These are phyloP conservation scores for Dendrocincla fuliginosa DNA, from an alignment of 2,797 vertebrate species.

Conservation along the genomic window DNA sequence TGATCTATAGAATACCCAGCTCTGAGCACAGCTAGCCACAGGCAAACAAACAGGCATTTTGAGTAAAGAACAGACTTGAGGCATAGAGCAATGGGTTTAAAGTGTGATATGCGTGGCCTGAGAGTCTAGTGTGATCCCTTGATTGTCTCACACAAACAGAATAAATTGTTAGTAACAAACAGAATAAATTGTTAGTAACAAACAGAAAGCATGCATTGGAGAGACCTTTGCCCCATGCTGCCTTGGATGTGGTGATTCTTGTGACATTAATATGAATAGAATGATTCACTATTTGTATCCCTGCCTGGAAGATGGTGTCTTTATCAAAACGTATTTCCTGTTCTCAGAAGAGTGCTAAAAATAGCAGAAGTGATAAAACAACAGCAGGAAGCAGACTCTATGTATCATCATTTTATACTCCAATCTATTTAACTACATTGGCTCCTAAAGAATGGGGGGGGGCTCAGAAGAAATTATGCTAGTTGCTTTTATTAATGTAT, in stretches of 20 bases:
- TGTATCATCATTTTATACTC: not conserved
- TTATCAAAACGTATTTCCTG: slow-evolving; percentile 23
- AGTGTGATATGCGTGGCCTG: not conserved
- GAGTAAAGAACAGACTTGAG: not conserved
- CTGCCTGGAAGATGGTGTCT: not conserved
- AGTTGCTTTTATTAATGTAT: not conserved
- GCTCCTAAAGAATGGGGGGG: not conserved
- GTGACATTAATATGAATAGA: not conserved
- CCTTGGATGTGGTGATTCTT: not conserved
- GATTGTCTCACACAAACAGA: not conserved
- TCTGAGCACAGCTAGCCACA: not conserved
- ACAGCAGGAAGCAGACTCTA: not conserved
- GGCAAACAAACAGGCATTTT: not conserved
- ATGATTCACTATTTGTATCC: not conserved
- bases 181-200: not conserved
- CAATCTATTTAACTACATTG: not conserved
- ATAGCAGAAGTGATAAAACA: not conserved
- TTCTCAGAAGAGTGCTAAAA: slow-evolving; percentile 31
- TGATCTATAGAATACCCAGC: not conserved
- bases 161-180: no score
- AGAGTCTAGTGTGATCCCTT: not conserved
- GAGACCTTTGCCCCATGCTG: not conserved
- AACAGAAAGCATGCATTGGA: not conserved
- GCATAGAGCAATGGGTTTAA: not conserved
- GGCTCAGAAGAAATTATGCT: not conserved